These are phyloP conservation scores for Cataglyphis altisquamis DNA, from an alignment of 2,888 invertebrate genomes.

Conservation along the genomic window DNA sequence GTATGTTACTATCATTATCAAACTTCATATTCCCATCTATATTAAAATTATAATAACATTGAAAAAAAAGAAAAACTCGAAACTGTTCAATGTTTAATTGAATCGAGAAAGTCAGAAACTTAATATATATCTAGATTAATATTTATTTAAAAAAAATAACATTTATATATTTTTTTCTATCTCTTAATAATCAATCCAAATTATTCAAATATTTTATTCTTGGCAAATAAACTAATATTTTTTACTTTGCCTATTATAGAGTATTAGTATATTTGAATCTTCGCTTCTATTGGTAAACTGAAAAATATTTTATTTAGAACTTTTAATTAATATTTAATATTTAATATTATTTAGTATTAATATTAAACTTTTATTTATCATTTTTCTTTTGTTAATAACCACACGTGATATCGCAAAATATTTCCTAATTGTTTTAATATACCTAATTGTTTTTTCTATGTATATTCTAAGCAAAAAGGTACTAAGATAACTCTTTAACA, in stretches of 20 bases:
- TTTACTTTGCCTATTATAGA: background rate
- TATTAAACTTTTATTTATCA: too few relatives aligned
- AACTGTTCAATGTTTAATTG: constrained; percentile 8
- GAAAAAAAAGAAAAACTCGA: constrained; percentile 7
- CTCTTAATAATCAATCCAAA: background rate
- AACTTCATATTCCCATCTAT: background rate
- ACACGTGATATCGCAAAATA: background rate
- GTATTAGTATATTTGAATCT: constrained; percentile 1
- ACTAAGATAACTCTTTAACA: background rate
- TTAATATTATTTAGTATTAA: too few relatives aligned
- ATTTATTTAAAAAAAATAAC: background rate
- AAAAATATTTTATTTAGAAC: constrained; percentile 7
- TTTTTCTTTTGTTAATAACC: background rate
- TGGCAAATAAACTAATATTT: background rate
- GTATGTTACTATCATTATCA: background rate
- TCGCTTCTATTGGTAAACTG: background rate
- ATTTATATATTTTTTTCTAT: too few relatives aligned
- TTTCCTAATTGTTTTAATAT: background rate
- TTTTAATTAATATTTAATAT: too few relatives aligned
- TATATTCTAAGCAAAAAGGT: constrained; percentile 4
- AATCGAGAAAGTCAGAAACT: constrained; percentile 27
- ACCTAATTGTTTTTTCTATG: background rate
- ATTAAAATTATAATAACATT: constrained; percentile 19
- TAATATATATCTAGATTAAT: background rate
- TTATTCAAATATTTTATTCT: background rate